Evolutionary conservation across 2,888 invertebrate species (phyloP).

Genomic region (Watsonalla cultraria): DNA sequence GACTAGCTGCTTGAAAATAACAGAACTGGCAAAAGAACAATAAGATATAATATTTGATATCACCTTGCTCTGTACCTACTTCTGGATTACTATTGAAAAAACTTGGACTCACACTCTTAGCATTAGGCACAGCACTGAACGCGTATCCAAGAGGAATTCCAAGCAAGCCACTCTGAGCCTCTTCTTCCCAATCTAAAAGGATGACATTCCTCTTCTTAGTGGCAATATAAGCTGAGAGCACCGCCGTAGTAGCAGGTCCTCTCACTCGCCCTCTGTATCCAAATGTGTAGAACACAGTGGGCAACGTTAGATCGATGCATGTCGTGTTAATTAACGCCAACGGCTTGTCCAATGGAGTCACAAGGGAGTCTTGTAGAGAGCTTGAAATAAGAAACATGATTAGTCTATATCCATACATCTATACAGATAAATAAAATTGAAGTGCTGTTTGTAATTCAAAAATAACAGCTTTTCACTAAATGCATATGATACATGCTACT

Average conservation of each 20-base stretch:
- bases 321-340: conserved; percentile 30
- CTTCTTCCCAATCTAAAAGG: conserved; percentile 66
- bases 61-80: too few relatives aligned
- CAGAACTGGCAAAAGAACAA: too few relatives aligned
- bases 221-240: conserved; percentile 50
- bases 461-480: not conserved
- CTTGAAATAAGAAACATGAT: conserved; percentile 27
- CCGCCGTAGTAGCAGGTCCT: conserved; percentile 61
- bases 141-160: conserved; percentile 57
- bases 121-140: conserved; percentile 57
- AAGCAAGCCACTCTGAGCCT: conserved; percentile 53
- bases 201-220: conserved; percentile 61
- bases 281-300: conserved; percentile 63
- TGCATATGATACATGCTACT: not conserved
- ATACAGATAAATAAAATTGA: too few relatives aligned
- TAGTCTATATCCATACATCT: too few relatives aligned
- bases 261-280: conserved; percentile 54
- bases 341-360: conserved; percentile 38
- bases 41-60: too few relatives aligned
- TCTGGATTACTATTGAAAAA: conserved; percentile 13
- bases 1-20: too few relatives aligned
- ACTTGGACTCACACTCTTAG: conserved; percentile 44
- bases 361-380: conserved; percentile 40
- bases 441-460: too few relatives aligned
- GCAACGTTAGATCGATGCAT: conserved; percentile 46